Percentiles rank a stretch among this genome's conserved stretches.
Evolutionary conservation across 92 coral and sea anemone genomes (phyloP).

Genomic region (Epizoanthus fatuus): DNA sequence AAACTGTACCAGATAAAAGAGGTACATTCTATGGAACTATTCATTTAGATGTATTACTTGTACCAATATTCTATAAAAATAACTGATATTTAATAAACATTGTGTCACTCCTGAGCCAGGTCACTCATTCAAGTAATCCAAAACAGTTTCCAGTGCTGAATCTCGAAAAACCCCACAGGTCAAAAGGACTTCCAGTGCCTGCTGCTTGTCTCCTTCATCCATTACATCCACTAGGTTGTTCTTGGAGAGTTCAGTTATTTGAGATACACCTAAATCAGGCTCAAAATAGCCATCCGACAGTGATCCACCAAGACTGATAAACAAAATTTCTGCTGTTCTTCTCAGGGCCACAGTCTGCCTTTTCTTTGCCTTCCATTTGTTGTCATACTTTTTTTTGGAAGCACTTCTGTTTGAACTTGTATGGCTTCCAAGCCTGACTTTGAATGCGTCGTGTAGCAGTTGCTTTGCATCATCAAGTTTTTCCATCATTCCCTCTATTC

Average conservation of each 20-base stretch:
- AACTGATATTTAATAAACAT: too few relatives aligned
- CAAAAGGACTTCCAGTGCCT: too few relatives aligned
- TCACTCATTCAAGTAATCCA: too few relatives aligned
- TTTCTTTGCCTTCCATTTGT: neutral
- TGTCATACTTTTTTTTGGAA: slow-evolving; percentile 10
- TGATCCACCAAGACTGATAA: slow-evolving; percentile 1
- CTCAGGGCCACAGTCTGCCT: slow-evolving; percentile 7
- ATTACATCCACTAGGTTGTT: too few relatives aligned
- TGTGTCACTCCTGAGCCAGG: too few relatives aligned
- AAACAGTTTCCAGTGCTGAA: too few relatives aligned
- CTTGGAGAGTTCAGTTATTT: neutral
- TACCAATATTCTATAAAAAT: too few relatives aligned
- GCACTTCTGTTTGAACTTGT: neutral
- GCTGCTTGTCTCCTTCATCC: too few relatives aligned
- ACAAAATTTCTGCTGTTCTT: neutral
- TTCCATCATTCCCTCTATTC: neutral
- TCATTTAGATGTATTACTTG: too few relatives aligned
- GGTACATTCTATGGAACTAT: too few relatives aligned
- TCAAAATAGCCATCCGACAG: slow-evolving; percentile 3
- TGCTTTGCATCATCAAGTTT: slow-evolving; percentile 22
- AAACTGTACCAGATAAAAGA: too few relatives aligned
- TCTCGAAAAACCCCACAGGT: too few relatives aligned
- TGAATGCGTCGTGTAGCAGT: neutral
- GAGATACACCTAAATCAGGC: neutral
- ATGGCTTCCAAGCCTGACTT: neutral